A percentile compares a stretch with the other conserved stretches of the same genome.
Evolutionary conservation across 2,797 vertebrate species (phyloP).

Genomic region (Pelobates cultripes): DNA sequence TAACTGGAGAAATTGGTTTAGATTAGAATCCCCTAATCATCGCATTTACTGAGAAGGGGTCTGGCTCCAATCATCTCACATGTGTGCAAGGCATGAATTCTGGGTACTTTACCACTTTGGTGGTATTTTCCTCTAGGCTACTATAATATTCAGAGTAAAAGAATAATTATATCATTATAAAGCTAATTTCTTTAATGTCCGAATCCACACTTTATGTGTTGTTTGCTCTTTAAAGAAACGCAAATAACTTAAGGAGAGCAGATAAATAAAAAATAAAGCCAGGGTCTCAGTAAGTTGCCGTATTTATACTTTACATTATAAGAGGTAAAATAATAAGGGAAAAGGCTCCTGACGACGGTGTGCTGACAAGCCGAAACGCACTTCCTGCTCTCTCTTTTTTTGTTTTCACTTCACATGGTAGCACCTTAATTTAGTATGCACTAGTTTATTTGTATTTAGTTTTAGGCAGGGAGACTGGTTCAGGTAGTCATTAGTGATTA

Average conservation of each 20-base stretch:
- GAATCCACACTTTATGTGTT: neutral
- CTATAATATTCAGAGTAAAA: constrained; percentile 33
- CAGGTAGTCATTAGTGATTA: no score
- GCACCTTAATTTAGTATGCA: no score
- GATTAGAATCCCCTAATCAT: constrained; percentile 67
- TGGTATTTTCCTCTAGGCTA: constrained; percentile 51
- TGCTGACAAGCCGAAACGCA: no score
- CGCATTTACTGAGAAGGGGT: constrained; percentile 64
- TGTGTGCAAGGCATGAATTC: constrained; percentile 35
- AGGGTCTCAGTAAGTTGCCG: neutral
- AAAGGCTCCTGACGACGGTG: no score
- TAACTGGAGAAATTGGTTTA: constrained; percentile 77
- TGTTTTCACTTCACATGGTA: no score
- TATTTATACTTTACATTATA: neutral
- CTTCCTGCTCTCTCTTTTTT: no score
- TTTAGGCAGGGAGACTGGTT: no score
- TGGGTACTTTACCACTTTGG: constrained; percentile 48
- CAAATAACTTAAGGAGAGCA: constrained; percentile 16
- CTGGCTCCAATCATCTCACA: constrained; percentile 53
- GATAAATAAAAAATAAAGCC: neutral
- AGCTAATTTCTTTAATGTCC: constrained; percentile 15
- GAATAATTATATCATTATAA: constrained; percentile 46
- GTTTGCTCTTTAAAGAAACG: constrained; percentile 20
- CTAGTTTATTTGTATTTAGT: no score
- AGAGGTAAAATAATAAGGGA: no score